Percentiles rank a stretch among this genome's conserved stretches.
Evolutionary conservation across 2,113 vertebrate species (phyloP).

Genomic region (Pluvialis apricaria): DNA sequence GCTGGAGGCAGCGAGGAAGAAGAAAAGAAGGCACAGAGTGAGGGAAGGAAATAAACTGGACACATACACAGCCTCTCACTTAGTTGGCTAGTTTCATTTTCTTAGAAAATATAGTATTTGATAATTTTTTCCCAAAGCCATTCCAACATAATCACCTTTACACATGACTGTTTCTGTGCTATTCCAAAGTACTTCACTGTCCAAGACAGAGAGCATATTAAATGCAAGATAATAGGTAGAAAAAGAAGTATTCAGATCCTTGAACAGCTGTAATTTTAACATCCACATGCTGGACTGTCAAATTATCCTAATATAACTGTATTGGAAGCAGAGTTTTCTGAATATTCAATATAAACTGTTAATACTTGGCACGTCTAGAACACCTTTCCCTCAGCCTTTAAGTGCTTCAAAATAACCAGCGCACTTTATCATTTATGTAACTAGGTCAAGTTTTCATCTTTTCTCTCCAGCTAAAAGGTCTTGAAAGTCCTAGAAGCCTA

Average conservation of each 20-base stretch:
- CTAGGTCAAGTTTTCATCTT: not conserved
- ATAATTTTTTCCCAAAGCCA: not conserved
- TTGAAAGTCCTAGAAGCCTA: not conserved
- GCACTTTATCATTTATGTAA: not conserved
- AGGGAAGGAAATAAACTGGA: not conserved
- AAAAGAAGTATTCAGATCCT: not conserved
- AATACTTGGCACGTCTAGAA: not conserved
- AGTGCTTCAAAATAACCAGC: not conserved
- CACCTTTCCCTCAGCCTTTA: not conserved
- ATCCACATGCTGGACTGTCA: not conserved
- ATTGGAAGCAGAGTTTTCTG: not conserved
- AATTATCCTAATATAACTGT: not conserved
- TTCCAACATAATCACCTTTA: not conserved
- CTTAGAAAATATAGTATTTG: not conserved
- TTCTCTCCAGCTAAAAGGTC: not conserved
- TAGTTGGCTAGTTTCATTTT: not conserved
- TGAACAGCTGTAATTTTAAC: slow-evolving; percentile 11
- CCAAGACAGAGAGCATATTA: not conserved
- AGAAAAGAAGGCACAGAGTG: not conserved
- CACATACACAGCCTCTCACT: not conserved
- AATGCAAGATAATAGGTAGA: not conserved
- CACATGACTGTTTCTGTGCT: not conserved
- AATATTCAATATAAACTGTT: not conserved
- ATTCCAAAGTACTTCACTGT: not conserved
- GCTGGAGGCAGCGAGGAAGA: not conserved